These are phyloP conservation scores for Stenichneumon culpator DNA, from an alignment of 2,888 invertebrate genomes.

Conservation along the genomic window DNA sequence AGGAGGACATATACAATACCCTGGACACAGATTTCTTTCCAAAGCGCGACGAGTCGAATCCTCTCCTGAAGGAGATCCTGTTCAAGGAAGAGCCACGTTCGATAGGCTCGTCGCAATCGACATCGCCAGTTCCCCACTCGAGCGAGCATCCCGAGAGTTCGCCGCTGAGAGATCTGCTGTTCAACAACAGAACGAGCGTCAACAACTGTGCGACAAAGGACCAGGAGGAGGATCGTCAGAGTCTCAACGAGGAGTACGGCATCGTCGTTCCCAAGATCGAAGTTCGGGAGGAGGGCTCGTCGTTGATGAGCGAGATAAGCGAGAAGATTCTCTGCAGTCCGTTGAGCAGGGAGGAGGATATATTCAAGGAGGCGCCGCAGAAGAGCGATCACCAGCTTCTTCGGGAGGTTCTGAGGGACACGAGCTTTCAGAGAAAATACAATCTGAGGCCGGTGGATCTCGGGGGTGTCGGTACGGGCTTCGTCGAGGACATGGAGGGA, in stretches of 20 bases:
- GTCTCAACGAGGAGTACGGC: constrained; percentile 66
- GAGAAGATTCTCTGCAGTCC: constrained; percentile 44
- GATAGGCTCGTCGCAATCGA: constrained; percentile 68
- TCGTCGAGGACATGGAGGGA: constrained; percentile 88
- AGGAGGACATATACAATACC: constrained; percentile 84
- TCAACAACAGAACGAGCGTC: constrained; percentile 74
- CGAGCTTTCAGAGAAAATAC: constrained; percentile 93
- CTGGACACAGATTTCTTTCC: constrained; percentile 83
- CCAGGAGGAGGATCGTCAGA: constrained; percentile 66
- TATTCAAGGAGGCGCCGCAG: constrained; percentile 74
- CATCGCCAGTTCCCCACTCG: constrained; percentile 85
- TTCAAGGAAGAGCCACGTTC: constrained; percentile 82
- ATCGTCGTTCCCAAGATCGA: constrained; percentile 68
- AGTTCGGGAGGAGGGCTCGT: constrained; percentile 85
- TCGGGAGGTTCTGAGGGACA: constrained; percentile 93
- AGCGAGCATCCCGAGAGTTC: constrained; percentile 84
- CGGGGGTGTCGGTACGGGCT: constrained; percentile 86
- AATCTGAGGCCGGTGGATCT: constrained; percentile 93
- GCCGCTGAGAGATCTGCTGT: constrained; percentile 80
- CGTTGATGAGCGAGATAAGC: constrained; percentile 9
- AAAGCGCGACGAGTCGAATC: constrained; percentile 79
- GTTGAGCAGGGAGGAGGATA: constrained; percentile 76
- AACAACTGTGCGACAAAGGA: constrained; percentile 51
- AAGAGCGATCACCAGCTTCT: constrained; percentile 90
- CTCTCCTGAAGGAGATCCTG: constrained; percentile 82